Base-by-base conservation (phyloP, 2,888 invertebrate species). In the Ectemnius continuus region DNA sequence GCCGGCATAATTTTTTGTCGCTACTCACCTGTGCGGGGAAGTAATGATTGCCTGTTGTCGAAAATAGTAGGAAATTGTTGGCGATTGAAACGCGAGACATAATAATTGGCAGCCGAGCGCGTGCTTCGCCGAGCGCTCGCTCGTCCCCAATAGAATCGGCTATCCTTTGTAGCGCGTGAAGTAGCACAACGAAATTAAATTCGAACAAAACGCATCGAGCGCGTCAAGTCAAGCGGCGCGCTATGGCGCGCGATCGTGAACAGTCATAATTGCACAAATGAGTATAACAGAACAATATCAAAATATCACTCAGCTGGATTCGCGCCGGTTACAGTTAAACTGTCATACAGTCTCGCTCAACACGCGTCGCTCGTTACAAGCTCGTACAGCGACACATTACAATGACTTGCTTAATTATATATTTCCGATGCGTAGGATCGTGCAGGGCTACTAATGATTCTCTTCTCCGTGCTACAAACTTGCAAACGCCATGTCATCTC, bases 151-250 rank as follows among this genome's bases (percentile, higher is more conserved):
- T 75, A 75, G 75, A 76, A 76, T 77, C 75, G 71, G 72, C 75
- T 77, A 75, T 71, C 76, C 75, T 77, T 77, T 77, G 75, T 72
- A 61, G 65, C 75, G 72, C 66, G 63, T 72, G 76, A 77, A 72
- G 61, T 72, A 75, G 71, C 72, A 69, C 71, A 75, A 77, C 66
- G 76, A 77, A 76, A 77, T 77, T 77, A 77, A 77, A 77, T 72
- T 75, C 75, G 71, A 68, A 77, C 75, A 77, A 75, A 77, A 77
- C 68, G 62, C 62, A 72, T 63, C 62, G 62, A 48, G 48, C 46
- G 60, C 26, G 57, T 57, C 75, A 77, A 75, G 75, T 77, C 75
- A 77, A 72, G 60, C 76, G 72, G 66, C 69, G 57, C 20, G 66
- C 64, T 73, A 56, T 47, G 68, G 62, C 75, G 75, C 75, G 36